These are phyloP conservation scores for Seladonia tumulorum DNA, from an alignment of 2,888 invertebrate species.

Conservation along the genomic window DNA sequence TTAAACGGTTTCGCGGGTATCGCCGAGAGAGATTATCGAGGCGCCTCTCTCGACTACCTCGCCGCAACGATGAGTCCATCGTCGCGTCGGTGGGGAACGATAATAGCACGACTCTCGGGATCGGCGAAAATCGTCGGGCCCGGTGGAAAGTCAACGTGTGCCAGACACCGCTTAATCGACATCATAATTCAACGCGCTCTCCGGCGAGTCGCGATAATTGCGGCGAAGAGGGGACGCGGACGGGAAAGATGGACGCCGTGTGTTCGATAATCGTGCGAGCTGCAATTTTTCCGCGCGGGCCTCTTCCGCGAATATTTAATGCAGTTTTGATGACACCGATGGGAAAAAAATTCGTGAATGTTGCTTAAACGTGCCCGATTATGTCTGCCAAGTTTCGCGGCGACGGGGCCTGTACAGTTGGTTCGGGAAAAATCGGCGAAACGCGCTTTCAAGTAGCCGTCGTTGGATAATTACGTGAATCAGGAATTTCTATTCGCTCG, in stretches of 20 bases:
- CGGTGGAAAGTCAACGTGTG: constrained; percentile 31
- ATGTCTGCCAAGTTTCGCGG: not conserved
- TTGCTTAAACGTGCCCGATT: not conserved
- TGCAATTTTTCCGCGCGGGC: not conserved
- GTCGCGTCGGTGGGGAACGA: not conserved
- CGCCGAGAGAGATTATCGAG: constrained; percentile 15
- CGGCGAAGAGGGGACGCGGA: not conserved
- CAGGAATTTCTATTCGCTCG: not conserved
- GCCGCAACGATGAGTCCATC: not conserved
- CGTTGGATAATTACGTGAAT: not conserved
- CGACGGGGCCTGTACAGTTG: too few relatives aligned
- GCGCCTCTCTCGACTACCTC: not conserved
- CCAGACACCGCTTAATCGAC: constrained; percentile 25
- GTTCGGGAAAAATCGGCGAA: too few relatives aligned
- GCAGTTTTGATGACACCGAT: not conserved
- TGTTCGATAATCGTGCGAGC: not conserved
- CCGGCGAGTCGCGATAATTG: constrained; percentile 34
- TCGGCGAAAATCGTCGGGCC: constrained; percentile 29
- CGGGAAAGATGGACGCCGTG: not conserved
- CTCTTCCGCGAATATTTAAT: not conserved
- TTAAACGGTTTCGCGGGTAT: constrained; percentile 15
- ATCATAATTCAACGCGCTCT: constrained; percentile 11
- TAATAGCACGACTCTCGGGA: not conserved
- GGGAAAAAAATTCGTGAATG: not conserved
- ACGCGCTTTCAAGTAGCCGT: too few relatives aligned